phyloP scores from a whole-genome alignment of 2,888 invertebrate species.

The Ceratothoa steindachneri region DNA sequence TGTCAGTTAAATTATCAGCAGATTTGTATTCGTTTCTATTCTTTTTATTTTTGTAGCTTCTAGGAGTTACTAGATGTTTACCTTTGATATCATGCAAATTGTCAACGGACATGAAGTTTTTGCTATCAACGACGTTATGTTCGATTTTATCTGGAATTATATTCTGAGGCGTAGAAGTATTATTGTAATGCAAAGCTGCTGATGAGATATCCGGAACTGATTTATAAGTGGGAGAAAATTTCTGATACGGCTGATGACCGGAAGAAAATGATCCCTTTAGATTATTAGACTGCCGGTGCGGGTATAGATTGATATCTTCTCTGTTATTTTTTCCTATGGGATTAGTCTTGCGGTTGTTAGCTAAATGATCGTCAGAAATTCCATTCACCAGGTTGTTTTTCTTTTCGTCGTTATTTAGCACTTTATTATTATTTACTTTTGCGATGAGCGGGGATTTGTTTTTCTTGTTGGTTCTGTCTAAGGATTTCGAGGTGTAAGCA shows the following conservation, averaged over 20 bases:
- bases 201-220: slow-evolving; percentile 31
- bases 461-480: slow-evolving; percentile 27
- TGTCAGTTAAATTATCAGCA: slow-evolving; percentile 27
- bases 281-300: neutral
- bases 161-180: neutral
- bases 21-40: slow-evolving; percentile 23
- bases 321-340: neutral
- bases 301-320: neutral
- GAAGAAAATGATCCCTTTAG: neutral
- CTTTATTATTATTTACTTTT: slow-evolving; percentile 4
- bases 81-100: slow-evolving; percentile 17
- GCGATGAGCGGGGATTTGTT: neutral
- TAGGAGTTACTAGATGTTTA: neutral
- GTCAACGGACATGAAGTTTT: slow-evolving; percentile 19
- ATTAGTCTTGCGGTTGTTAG: slow-evolving; percentile 8
- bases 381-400: slow-evolving; percentile 18
- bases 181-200: slow-evolving; percentile 15
- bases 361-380: neutral
- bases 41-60: neutral
- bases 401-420: slow-evolving; percentile 17
- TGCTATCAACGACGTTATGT: neutral
- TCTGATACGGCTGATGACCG: neutral
- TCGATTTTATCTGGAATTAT: neutral
- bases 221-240: slow-evolving; percentile 15
- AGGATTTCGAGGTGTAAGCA: slow-evolving; percentile 19